Base-by-base conservation (phyloP, 2,888 invertebrate genomes). In the Volucella inanis region DNA sequence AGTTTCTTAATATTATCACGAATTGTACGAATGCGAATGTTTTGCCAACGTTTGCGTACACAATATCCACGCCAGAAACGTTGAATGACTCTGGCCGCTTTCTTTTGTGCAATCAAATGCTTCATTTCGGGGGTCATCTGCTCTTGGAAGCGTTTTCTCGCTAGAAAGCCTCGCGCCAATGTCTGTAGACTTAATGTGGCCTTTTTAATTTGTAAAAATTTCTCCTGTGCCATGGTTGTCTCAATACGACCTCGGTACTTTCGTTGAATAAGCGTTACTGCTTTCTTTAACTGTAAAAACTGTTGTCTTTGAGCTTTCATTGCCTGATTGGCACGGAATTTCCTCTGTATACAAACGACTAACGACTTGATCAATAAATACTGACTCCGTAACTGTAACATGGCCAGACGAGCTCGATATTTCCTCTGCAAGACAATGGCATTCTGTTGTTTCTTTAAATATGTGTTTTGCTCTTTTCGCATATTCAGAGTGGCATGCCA, bases 61-160 rank as follows among this genome's bases (percentile, higher is more conserved):
- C 88, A 89, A 88, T 94, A 92, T 0, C 94, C 94, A 1, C 94
- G 93, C 92, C 93, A 94, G 57, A 93, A 90, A 4, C 94, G 93
- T 92, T 96, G 96, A 88, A 96, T 95, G 88, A 93, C 93, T 2
- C 92, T 92, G 11, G 94, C 95, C 4, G 95, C 95, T 85, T 92
- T 92, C 86, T 92, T 90, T 41, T 89, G 91, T 67, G 90, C 91
- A 71, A 91, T 89, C 59, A 93, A 90, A 88, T 93, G 93, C 87
- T 90, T 92, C 77, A 91, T 91, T 89, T 92, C 93, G 1, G 92
- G 89, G 81, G 93, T 93, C 89, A 91, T 93, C 81, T 92, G 92
- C n/a, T 88, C 88, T 88, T 93, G 89, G 79, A 93, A 90, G 65
- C 93, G 89, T 89, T 92, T 91, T 57, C 94, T 91, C 45, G 93